Evolutionary conservation across 2,113 vertebrate species (phyloP).

Genomic region (Dasyornis broadbenti): DNA sequence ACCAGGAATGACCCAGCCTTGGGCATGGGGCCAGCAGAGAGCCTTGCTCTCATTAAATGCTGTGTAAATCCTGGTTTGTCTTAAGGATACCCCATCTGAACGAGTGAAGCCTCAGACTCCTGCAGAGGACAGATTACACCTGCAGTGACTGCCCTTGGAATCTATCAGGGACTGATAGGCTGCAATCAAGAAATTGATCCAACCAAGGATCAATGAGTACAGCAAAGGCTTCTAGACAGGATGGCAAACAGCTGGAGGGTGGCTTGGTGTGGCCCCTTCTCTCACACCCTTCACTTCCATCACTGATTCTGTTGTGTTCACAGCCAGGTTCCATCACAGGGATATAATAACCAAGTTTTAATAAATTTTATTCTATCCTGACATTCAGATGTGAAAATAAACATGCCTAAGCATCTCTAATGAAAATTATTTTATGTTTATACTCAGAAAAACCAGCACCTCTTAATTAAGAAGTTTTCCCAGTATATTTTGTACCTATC

Average conservation of each 20-base stretch:
- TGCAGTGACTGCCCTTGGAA: background rate
- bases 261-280: background rate
- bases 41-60: background rate
- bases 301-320: background rate
- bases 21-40: background rate
- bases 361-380: background rate
- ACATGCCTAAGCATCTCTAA: background rate
- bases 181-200: background rate
- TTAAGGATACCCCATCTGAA: background rate
- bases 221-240: background rate
- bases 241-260: background rate
- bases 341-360: background rate
- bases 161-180: background rate
- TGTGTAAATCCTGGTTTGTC: background rate
- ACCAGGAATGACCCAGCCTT: background rate
- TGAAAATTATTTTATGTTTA: background rate
- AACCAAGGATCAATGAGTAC: background rate
- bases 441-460: background rate
- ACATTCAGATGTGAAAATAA: background rate
- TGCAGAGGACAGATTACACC: background rate
- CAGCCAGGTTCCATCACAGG: background rate
- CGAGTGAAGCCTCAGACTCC: background rate
- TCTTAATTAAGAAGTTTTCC: background rate
- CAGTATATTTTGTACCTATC: background rate
- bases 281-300: background rate